These are phyloP conservation scores for Leptonema lineaticorne DNA, from an alignment of 1,140 invertebrate species.

Conservation along the genomic window DNA sequence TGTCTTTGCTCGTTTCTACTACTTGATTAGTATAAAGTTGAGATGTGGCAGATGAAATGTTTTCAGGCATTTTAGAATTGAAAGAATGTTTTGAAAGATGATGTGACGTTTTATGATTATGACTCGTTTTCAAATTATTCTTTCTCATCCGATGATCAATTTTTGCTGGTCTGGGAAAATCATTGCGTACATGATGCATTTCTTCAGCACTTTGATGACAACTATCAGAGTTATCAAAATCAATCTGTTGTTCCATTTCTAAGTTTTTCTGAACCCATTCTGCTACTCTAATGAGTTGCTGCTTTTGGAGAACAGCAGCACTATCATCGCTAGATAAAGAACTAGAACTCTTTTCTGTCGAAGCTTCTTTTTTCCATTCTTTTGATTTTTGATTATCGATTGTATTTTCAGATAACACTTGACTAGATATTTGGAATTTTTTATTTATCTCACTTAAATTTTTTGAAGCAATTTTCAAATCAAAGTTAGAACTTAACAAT, in stretches of 20 bases:
- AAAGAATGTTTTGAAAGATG: conserved; percentile 12
- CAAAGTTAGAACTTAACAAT: conserved; percentile 26
- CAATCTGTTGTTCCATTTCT: conserved; percentile 55
- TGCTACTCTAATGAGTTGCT: conserved; percentile 66
- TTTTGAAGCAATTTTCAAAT: conserved; percentile 34
- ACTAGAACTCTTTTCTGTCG: conserved; percentile 55
- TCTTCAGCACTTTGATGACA: conserved; percentile 36
- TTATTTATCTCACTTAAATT: conserved; percentile 38
- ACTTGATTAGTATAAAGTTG: neutral
- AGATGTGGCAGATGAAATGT: neutral
- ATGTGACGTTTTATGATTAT: conserved; percentile 29
- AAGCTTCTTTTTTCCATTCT: conserved; percentile 50
- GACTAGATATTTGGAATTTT: conserved; percentile 33
- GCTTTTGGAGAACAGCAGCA: conserved; percentile 57
- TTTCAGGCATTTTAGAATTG: neutral
- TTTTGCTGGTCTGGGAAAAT: conserved; percentile 39
- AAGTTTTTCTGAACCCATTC: conserved; percentile 67
- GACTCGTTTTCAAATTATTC: conserved; percentile 24
- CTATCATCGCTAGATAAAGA: conserved; percentile 56
- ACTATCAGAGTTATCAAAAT: conserved; percentile 48
- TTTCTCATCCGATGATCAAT: conserved; percentile 33
- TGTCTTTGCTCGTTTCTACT: neutral
- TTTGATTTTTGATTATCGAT: conserved; percentile 21
- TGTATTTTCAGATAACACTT: conserved; percentile 34
- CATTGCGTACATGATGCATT: conserved; percentile 38